phyloP scores from a whole-genome alignment of 2,797 vertebrate species.

The Sandelia bainsii region DNA sequence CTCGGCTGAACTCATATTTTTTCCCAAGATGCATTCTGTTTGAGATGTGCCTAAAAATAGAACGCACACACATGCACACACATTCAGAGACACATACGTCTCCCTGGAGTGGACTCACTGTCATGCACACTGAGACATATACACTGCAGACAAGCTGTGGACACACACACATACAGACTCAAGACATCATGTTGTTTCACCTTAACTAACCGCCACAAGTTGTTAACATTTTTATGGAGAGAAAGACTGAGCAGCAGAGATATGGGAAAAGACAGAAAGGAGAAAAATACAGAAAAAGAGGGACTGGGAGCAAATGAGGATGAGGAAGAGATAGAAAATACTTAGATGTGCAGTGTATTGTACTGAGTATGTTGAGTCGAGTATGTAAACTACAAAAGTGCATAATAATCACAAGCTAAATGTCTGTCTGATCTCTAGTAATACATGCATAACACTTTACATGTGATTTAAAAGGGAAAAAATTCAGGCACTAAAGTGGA shows the following conservation, averaged over 20 bases:
- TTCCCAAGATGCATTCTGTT: conserved; percentile 75
- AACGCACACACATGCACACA: conserved; percentile 36
- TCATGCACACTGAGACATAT: conserved; percentile 63
- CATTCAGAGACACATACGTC: conserved; percentile 34
- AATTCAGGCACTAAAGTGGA: neutral
- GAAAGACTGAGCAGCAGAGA: neutral
- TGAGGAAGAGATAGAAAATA: neutral
- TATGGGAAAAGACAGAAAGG: neutral
- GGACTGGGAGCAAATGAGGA: neutral
- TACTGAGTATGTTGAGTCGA: neutral
- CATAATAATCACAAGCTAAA: neutral
- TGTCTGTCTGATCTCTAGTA: neutral
- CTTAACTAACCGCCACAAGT: conserved; percentile 58
- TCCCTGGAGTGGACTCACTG: conserved; percentile 73
- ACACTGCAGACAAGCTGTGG: conserved; percentile 58
- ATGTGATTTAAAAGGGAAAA: neutral
- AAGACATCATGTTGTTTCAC: conserved; percentile 63
- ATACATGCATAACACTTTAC: neutral
- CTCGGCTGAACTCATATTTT: conserved; percentile 74
- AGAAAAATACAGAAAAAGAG: neutral
- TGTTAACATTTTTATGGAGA: conserved; percentile 41
- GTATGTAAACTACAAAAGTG: neutral
- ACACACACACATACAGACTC: conserved; percentile 54
- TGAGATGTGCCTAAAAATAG: conserved; percentile 76
- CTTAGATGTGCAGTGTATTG: neutral